Evolutionary conservation across 2,113 vertebrate genomes (phyloP).

Genomic region (Apteryx owenii): DNA sequence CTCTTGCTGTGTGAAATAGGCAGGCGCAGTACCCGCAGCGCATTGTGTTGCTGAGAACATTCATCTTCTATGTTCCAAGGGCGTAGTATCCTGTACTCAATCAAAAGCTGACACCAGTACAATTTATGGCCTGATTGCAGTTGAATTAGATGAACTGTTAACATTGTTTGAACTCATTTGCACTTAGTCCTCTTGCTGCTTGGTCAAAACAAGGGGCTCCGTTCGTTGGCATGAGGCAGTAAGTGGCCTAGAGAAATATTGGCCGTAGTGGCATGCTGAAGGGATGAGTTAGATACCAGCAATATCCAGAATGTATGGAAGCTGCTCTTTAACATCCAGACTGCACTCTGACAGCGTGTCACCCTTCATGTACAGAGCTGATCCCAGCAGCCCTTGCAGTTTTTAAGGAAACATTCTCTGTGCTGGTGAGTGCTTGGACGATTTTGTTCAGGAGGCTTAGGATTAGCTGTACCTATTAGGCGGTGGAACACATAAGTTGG

Average conservation of each 20-base stretch:
- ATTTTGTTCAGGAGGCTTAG: rapidly evolving
- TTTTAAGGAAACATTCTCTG: not conserved
- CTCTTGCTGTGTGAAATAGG: not conserved
- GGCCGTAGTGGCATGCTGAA: not conserved
- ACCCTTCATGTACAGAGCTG: rapidly evolving
- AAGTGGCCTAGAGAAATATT: not conserved
- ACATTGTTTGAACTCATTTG: not conserved
- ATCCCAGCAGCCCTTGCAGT: not conserved
- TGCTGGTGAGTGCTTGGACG: not conserved
- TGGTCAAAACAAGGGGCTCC: not conserved
- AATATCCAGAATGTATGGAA: too few relatives aligned
- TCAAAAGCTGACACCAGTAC: not conserved
- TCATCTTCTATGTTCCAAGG: not conserved
- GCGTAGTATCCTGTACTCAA: not conserved
- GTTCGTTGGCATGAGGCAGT: not conserved
- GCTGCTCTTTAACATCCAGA: not conserved
- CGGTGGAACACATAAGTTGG: not conserved
- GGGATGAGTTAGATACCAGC: not conserved
- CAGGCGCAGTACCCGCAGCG: not conserved
- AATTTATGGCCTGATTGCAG: not conserved
- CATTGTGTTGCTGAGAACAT: not conserved
- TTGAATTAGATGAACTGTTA: not conserved
- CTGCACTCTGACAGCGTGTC: not conserved
- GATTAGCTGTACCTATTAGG: not conserved
- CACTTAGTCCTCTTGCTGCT: not conserved